phyloP scores from a whole-genome alignment of 1,140 invertebrate species.

The Drosophila micromelanica region DNA sequence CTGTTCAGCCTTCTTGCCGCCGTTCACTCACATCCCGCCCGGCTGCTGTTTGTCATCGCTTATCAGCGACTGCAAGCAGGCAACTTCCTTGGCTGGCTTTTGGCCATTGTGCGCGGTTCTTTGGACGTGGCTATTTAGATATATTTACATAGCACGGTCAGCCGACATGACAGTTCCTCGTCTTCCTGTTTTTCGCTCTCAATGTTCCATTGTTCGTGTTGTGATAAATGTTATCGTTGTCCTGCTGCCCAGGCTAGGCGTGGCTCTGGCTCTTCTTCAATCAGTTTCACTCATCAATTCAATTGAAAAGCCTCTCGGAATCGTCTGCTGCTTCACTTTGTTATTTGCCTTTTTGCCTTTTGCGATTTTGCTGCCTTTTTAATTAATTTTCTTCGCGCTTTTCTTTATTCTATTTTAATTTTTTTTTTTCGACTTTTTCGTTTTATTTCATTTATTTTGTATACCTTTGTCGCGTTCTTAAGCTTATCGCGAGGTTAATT shows the following conservation, averaged over 20 bases:
- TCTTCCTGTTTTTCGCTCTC: neutral
- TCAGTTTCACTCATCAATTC: slow-evolving; percentile 63
- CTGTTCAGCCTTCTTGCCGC: neutral
- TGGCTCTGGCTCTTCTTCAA: slow-evolving; percentile 20
- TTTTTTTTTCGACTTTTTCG: slow-evolving; percentile 7
- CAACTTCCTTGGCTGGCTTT: slow-evolving; percentile 21
- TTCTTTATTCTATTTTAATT: neutral
- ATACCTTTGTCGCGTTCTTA: slow-evolving; percentile 25
- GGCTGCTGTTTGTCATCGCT: slow-evolving; percentile 74
- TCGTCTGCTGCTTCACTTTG: slow-evolving; percentile 35
- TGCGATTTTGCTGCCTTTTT: slow-evolving; percentile 54
- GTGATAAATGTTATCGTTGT: slow-evolving; percentile 48
- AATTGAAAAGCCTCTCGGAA: slow-evolving; percentile 61
- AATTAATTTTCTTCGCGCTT: slow-evolving; percentile 61
- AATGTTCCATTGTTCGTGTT: slow-evolving; percentile 41
- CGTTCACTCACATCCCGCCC: neutral
- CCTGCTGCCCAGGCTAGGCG: slow-evolving; percentile 31
- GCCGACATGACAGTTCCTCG: neutral
- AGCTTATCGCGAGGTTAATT: slow-evolving; percentile 35
- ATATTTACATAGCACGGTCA: slow-evolving; percentile 49
- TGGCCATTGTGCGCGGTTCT: slow-evolving; percentile 41
- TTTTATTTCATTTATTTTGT: slow-evolving; percentile 7
- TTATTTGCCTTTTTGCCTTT: slow-evolving; percentile 49
- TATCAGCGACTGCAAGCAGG: slow-evolving; percentile 51
- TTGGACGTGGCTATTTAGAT: slow-evolving; percentile 1